Evolutionary conservation across 2,113 vertebrate genomes (phyloP), one percentile per base, ranked within the genome.

Genomic region (Gasterosteus nipponicus): DNA sequence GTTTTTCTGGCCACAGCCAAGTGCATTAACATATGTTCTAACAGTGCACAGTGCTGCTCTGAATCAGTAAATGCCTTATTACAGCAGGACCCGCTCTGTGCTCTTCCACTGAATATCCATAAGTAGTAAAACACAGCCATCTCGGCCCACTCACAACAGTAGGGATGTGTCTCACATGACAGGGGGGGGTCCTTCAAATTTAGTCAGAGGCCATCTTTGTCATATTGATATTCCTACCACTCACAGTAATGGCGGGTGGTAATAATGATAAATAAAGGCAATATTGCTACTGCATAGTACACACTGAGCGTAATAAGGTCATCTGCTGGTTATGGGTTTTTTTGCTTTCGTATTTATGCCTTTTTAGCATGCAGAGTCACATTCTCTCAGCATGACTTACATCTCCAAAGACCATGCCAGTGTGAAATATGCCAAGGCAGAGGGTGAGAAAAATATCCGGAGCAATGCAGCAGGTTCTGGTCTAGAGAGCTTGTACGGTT

Each of bases 21-120:
- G 78, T 73, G 73, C 86, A 92, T 90, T 92, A 93, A 91, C 94
- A 94, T 94, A 94, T 94, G 92, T 90, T 93, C 92, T 91, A 85
- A 75, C 89, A 87, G 90, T 51, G 89, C 89, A 86, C 86, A 86
- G 90, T 81, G 87, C 82, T 86, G 86, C 86, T 88, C 92, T 89
- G 89, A 87, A 93, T 88, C 86, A 89, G 87, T 92, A 91, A 92
- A 92, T 89, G 89, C 89, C 89, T 92, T 92, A 91, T 92, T 92
- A 92, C 79, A 83, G 89, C 81, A 68, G 79, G 73, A 77, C 51
- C 51, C 14, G 58, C 80, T 81, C 80, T 47, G 81, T 70, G 79
- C 79, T 79, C 80, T 71, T 80, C 85, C 86, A 78, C 67, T 89
- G 82, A 89, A 82, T 91, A 90, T 91, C 91, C 90, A 92, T 92